phyloP scores from a whole-genome alignment of 2,113 vertebrate genomes.

The Lampris incognitus region DNA sequence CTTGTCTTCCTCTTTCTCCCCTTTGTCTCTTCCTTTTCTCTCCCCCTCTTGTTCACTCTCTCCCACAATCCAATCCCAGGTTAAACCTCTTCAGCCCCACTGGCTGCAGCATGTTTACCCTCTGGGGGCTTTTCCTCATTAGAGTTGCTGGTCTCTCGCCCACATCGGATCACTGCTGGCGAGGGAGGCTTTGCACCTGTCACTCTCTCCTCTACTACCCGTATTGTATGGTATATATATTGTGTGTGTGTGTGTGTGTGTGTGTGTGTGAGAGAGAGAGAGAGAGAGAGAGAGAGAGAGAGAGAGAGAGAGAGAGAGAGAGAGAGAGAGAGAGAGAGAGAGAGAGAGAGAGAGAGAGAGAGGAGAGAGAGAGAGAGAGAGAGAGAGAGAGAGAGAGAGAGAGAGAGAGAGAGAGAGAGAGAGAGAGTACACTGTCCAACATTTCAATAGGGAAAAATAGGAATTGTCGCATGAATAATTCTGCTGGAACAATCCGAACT shows the following conservation, averaged over 20 bases:
- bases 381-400: too few relatives aligned
- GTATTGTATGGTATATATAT: background rate
- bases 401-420: too few relatives aligned
- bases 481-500: too few relatives aligned
- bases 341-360: too few relatives aligned
- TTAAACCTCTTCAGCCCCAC: background rate
- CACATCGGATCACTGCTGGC: constrained; percentile 6
- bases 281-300: too few relatives aligned
- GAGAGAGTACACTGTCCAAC: too few relatives aligned
- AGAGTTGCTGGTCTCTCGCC: constrained; percentile 24
- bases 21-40: background rate
- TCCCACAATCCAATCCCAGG: background rate
- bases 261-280: too few relatives aligned
- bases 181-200: constrained; percentile 7
- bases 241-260: background rate
- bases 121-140: constrained; percentile 6
- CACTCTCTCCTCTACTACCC: background rate
- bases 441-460: too few relatives aligned
- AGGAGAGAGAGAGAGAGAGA: too few relatives aligned
- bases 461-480: too few relatives aligned
- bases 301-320: too few relatives aligned
- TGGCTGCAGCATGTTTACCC: constrained; percentile 11
- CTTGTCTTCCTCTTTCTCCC: background rate
- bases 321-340: too few relatives aligned
- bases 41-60: background rate